These are phyloP conservation scores for Phocoena sinus DNA, from an alignment of 2,113 vertebrate species.

Conservation along the genomic window DNA sequence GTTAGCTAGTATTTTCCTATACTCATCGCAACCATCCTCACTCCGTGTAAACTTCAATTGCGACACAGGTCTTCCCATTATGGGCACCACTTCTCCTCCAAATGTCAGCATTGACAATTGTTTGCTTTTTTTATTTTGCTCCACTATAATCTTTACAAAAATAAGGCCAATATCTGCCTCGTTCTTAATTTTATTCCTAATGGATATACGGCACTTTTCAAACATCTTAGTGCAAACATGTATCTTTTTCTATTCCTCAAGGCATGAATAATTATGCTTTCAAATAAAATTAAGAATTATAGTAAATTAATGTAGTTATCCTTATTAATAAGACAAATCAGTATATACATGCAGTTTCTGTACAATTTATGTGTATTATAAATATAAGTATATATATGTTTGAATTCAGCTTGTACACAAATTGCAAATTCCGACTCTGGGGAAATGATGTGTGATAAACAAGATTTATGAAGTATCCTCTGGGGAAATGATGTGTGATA, in stretches of 20 bases:
- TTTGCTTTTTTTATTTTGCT: neutral
- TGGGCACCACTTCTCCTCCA: accelerated
- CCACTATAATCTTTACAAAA: neutral
- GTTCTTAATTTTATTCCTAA: neutral
- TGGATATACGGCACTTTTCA: neutral
- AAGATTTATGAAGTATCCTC: constrained; percentile 60
- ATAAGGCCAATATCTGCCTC: neutral
- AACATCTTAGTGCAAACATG: neutral
- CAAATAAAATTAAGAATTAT: neutral
- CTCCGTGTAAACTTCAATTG: neutral
- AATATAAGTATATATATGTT: neutral
- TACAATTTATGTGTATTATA: neutral
- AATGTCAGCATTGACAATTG: neutral
- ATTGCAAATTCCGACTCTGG: neutral
- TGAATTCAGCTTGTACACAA: neutral
- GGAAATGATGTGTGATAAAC: constrained; percentile 34
- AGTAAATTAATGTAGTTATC: neutral
- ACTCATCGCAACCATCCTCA: neutral
- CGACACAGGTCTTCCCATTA: neutral
- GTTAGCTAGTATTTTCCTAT: neutral
- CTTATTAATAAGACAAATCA: neutral
- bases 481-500: neutral
- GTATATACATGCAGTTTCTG: neutral
- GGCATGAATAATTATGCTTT: neutral
- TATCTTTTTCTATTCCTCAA: neutral